Evolutionary conservation across 2,113 vertebrate species (phyloP), one percentile per base, ranked within the genome.

Genomic region (Girardinichthys multiradiatus): DNA sequence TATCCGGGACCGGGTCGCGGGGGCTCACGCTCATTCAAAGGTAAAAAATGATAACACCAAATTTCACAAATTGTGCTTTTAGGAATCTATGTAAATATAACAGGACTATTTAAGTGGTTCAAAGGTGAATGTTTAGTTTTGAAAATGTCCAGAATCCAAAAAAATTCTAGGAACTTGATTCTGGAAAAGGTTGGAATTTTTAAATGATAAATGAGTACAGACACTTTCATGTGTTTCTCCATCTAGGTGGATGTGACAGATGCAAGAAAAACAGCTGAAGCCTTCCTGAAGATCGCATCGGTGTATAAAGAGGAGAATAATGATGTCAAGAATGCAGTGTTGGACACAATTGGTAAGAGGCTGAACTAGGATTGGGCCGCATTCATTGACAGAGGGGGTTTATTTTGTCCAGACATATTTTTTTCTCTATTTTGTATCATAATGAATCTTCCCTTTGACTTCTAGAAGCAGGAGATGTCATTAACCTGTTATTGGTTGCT

Each of bases 241-340:
- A 3, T 70, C 10, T 68, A 99, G 98, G 96, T 96, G 75, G 96
- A 99, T 42, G 95, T 95, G 27, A 85, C 94, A 0, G 96, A 99
- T 30, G 91, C 94, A 1, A 85, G 93, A 39, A 97, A 96, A 87
- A 96, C 96, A 48, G 97, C 96, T 1, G 94, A 93, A 29, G 91
- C 95, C 48, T 97, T 99, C 68, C 90, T 99, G 69, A 97, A 97
- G 90, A 95, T 99, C 84, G 95, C 98, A 0, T 98, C 96, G 0
- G 96, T 98, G 82, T 98, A 96, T 89, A 97, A 96, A 85, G 97
- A 98, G 12, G 96, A 98, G 27, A 84, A 92, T 14, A 60, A 85
- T 0, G 94, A 95, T 1, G 94, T 98, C 45, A 96, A 94, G 91
- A 88, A 85, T 0, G 96, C 96, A 1, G 94, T 94, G 30, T 76